Evolutionary conservation across 2,797 vertebrate genomes (phyloP), one percentile per base, ranked within the genome.

Genomic region (Clarias pachynema): DNA sequence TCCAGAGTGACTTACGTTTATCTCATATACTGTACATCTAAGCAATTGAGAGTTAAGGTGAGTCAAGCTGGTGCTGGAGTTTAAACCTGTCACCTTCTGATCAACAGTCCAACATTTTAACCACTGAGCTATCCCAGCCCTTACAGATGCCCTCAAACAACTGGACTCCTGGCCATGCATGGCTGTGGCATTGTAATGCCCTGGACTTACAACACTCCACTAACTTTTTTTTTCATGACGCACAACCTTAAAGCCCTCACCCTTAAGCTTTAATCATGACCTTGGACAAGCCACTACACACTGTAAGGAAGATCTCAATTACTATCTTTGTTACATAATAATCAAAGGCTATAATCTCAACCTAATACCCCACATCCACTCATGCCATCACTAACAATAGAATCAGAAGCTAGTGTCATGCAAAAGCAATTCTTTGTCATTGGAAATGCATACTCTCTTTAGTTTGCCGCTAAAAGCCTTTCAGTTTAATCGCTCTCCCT

Each of bases 381-480:
- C 37, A 79, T 8, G 5, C 60, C 4, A 37, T 29, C 79, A 53
- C 16, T 22, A 40, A 79, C 77, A 79, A 62, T 31, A 81, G 62
- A 44, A 31, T 31, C 63, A 63, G 34, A 20, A 66, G 60, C 62
- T 37, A 66, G 79, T 81, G 62, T 66, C 31, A 81, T 72, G 37
- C 69, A 68, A 68, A 65, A 53, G 62, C 16, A 22, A 65, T 31
- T 66, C 62, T 29, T 20, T 79, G 59, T 79, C 78, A 53, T 80
- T 65, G 18, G 62, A 66, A 49, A 29, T 53, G 63, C 62, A 81
- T 49, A 9, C 77, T 79, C 78, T 49, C 40, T 44, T 44, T 44
- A 44, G 78, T 79, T 49, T 63, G 26, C 40, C 5, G 53, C 16
- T 31, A 40, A 81, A 66, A 20, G 53, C 62, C 79, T 66, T 81